phyloP scores from a whole-genome alignment of 1,140 invertebrate species.

The Pteromalus puparum region DNA sequence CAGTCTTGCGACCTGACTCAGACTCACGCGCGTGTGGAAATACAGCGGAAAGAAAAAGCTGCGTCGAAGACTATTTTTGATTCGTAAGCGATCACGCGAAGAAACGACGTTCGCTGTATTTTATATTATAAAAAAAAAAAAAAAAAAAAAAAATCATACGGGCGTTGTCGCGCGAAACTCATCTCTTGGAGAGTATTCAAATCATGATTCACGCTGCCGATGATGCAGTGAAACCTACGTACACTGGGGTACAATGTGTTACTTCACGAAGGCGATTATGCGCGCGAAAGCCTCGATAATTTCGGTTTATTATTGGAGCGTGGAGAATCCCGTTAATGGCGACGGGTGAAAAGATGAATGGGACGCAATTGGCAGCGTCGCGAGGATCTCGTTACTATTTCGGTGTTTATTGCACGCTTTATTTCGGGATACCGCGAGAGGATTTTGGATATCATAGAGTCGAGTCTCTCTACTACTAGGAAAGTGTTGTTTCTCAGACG shows the following conservation, averaged over 20 bases:
- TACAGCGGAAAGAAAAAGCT: not conserved
- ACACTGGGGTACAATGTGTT: not conserved
- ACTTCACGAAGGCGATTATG: not conserved
- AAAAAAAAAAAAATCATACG: slow-evolving; percentile 13
- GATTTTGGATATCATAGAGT: not conserved
- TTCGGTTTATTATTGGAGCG: slow-evolving; percentile 11
- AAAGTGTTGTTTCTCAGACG: not conserved
- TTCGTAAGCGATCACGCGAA: slow-evolving; percentile 18
- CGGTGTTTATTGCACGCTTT: not conserved
- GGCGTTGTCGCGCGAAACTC: slow-evolving; percentile 39
- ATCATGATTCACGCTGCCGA: slow-evolving; percentile 18
- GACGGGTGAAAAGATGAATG: not conserved
- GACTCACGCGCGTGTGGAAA: not conserved
- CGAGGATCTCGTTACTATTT: slow-evolving; percentile 23
- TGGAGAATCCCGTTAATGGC: not conserved
- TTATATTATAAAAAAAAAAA: too few relatives aligned
- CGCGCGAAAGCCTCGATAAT: slow-evolving; percentile 21
- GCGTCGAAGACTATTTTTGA: slow-evolving; percentile 43
- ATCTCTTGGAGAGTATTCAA: slow-evolving; percentile 27
- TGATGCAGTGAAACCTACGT: not conserved
- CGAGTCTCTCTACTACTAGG: not conserved
- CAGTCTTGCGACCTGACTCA: not conserved
- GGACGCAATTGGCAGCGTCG: slow-evolving; percentile 3
- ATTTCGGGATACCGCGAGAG: not conserved
- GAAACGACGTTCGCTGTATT: too few relatives aligned